Base-by-base conservation (phyloP, 2,888 invertebrate species). In the Polydesmus complanatus region DNA sequence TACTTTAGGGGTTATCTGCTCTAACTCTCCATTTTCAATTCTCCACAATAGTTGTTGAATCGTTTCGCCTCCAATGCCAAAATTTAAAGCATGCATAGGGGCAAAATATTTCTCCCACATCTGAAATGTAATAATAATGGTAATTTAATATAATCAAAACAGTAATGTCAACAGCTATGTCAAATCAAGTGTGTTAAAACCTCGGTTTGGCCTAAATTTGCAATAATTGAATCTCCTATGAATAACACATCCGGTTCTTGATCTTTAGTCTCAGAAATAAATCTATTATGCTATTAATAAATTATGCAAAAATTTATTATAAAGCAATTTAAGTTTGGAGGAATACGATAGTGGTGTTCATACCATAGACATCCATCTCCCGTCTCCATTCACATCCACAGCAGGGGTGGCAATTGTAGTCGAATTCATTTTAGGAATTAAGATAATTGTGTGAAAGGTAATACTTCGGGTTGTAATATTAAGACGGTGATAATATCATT, bases 181-280 rank as follows among this genome's bases (percentile, higher is more conserved):
- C 37, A 8, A 8, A 37, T 37, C 37, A 8, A 8, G 37, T 5
- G 37, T 8, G 37, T 37, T 37, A 14, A 26, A 66, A 77, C 77
- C 66, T 88, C 86, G 21, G 88, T 86, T 68, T 87, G 85, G 70
- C 85, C 84, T 68, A 93, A 75, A 55, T 87, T 83, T 75, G 87
- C 85, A 63, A 93, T 78, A 66, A 92, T 82, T 54, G 90, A 90
- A 75, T 93, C 94, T 1, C 93, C 94, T 65, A 93, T 81, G 69
- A 93, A 89, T 67, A 93, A 82, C 27, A 93, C 90, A 73, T 94
- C 93, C 18, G 90, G 91, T 75, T 94, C 93, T 75, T 87, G 86
- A 69, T 88, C 91, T 72, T 86, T 84, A 5, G 88, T 86, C 73
- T 92, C 88, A 14, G 82, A 81, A 61, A 91, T 78, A 75, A 90